phyloP scores from a whole-genome alignment of 2,888 invertebrate species.

The Endomychus coccineus region DNA sequence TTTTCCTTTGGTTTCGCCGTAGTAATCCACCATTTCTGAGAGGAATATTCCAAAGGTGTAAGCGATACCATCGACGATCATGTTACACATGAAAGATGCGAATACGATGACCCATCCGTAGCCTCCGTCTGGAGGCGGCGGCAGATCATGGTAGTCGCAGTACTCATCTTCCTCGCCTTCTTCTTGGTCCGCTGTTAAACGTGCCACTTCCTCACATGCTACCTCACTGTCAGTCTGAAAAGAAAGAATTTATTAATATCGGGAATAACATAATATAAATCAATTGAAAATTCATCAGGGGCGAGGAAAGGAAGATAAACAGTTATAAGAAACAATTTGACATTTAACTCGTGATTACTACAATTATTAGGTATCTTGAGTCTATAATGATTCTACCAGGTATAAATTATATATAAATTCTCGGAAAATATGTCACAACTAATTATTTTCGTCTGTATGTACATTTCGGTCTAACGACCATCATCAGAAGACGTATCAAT shows the following conservation, averaged over 20 bases:
- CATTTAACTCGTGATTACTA: too few relatives aligned
- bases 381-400: too few relatives aligned
- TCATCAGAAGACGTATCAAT: too few relatives aligned
- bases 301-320: too few relatives aligned
- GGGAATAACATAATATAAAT: not conserved
- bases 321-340: too few relatives aligned
- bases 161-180: slow-evolving; percentile 55
- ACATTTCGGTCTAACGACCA: too few relatives aligned
- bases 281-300: not conserved
- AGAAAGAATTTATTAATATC: slow-evolving; percentile 19
- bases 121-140: slow-evolving; percentile 85
- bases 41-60: slow-evolving; percentile 96
- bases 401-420: too few relatives aligned
- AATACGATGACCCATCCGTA: slow-evolving; percentile 94
- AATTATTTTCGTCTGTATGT: too few relatives aligned
- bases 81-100: slow-evolving; percentile 95
- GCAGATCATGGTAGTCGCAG: slow-evolving; percentile 69
- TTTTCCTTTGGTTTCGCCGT: slow-evolving; percentile 77
- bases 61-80: slow-evolving; percentile 97
- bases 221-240: slow-evolving; percentile 80
- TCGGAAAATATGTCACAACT: too few relatives aligned
- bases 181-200: slow-evolving; percentile 60
- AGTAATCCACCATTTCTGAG: slow-evolving; percentile 69
- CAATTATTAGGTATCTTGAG: too few relatives aligned
- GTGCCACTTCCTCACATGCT: slow-evolving; percentile 76